Evolutionary conservation across 2,797 vertebrate genomes (phyloP).

Genomic region (Chanos chanos): DNA sequence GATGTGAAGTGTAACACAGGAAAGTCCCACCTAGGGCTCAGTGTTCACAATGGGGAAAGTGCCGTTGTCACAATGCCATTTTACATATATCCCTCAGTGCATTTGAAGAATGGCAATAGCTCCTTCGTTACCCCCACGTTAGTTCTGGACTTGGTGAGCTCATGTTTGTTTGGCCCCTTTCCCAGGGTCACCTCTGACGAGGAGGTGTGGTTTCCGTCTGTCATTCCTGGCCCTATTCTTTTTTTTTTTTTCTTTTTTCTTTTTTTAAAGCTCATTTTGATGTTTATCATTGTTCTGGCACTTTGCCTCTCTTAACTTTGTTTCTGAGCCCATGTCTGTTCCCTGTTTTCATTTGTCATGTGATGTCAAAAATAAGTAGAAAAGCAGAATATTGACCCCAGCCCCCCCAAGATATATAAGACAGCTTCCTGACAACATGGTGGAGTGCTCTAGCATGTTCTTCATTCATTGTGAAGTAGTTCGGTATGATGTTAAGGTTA

Average conservation of each 20-base stretch:
- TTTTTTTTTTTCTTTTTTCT: not conserved
- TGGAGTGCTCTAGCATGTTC: too few relatives aligned
- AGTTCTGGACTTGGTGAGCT: slow-evolving; percentile 2
- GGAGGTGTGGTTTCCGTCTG: not conserved
- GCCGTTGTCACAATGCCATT: slow-evolving; percentile 1
- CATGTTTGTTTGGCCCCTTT: slow-evolving; percentile 13
- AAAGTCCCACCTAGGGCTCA: not conserved
- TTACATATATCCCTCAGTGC: slow-evolving; percentile 1
- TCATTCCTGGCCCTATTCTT: not conserved
- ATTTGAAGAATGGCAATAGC: not conserved
- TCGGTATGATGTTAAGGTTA: too few relatives aligned
- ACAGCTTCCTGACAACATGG: too few relatives aligned
- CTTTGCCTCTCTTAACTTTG: not conserved
- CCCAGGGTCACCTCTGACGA: not conserved
- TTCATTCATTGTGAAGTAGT: too few relatives aligned
- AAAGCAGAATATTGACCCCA: too few relatives aligned
- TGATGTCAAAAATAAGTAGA: too few relatives aligned
- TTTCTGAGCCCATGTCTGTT: too few relatives aligned
- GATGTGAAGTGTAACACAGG: too few relatives aligned
- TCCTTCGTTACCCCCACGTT: not conserved
- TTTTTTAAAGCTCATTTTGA: too few relatives aligned
- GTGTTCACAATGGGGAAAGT: not conserved
- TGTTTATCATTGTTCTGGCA: not conserved
- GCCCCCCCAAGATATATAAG: too few relatives aligned
- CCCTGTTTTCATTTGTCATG: too few relatives aligned